A percentile compares a stretch with the other conserved stretches of the same genome.
phyloP scores from a whole-genome alignment of 2,888 invertebrate species.

The Drosophila monieri region DNA sequence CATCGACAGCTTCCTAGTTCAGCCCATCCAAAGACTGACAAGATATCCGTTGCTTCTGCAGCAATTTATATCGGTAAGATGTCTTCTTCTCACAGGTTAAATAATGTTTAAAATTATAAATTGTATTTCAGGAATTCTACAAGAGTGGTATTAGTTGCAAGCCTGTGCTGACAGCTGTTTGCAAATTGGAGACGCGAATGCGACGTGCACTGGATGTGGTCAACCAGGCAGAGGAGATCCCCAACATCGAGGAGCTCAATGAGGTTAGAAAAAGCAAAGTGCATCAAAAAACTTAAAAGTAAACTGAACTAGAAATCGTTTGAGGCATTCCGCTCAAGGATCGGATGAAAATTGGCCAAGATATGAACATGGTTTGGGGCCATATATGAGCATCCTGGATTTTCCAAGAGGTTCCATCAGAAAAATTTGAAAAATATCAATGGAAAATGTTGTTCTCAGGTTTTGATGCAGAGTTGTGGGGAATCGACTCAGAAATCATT shows the following conservation, averaged over 20 bases:
- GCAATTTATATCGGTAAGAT: slow-evolving; percentile 82
- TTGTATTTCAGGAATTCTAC: slow-evolving; percentile 75
- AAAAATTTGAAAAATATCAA: too few species aligned
- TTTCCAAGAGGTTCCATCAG: too few species aligned
- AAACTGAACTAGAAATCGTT: background rate
- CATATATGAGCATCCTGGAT: too few species aligned
- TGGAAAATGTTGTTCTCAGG: too few species aligned
- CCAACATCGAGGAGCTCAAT: slow-evolving; percentile 81
- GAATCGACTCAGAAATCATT: too few species aligned
- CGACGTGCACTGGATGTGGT: slow-evolving; percentile 81
- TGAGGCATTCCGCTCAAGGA: background rate
- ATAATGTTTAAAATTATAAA: background rate
- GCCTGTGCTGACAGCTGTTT: slow-evolving; percentile 81
- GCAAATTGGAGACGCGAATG: slow-evolving; percentile 83
- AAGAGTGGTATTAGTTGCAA: slow-evolving; percentile 82
- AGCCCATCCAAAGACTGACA: slow-evolving; percentile 84
- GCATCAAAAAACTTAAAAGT: background rate
- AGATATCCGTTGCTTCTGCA: slow-evolving; percentile 83
- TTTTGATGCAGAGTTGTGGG: too few species aligned
- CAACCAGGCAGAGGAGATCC: slow-evolving; percentile 83
- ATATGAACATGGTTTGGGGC: too few species aligned
- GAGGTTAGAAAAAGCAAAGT: slow-evolving; percentile 62
- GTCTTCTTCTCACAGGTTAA: background rate
- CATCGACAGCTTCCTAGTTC: slow-evolving; percentile 83
- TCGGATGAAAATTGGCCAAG: background rate